Evolutionary conservation across 2,888 invertebrate genomes (phyloP), one percentile per base, ranked within the genome.

Genomic region (Thymelicus sylvestris): DNA sequence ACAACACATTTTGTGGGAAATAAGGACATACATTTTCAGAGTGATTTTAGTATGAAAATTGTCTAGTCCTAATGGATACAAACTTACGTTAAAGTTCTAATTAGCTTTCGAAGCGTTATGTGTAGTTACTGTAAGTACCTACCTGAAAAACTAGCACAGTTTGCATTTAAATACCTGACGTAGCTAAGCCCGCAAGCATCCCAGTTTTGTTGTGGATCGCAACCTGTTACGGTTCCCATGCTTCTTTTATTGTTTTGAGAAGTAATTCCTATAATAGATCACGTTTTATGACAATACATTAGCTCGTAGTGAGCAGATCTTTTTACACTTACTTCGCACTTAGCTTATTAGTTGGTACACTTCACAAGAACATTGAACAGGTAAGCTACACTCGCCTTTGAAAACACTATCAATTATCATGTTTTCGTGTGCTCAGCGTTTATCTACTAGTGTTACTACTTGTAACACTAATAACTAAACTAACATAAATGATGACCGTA

Each of bases 251-350:
- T 64, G 52, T 64, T 52, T 63, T 64, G 52, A 64, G 64, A 64
- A 64, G 39, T 64, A 63, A 63, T 63, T 48, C 63, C 31, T 48
- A 52, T 52, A 64, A 64, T 64, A 64, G 64, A 64, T 64, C 64
- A 64, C 64, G 64, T 64, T 64, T 52, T 52, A 57, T 57, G 12
- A 57, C 57, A 41, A 62, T 47, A 41, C 62, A 62, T 47, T 8
- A 19, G 47, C 62, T 62, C 44, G 62, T 55, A 55, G 44, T 44
- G 44, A 44, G 44, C 57, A 19, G 31, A 57, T 57, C 31, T 57
- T 57, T 57, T 57, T 57, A 57, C 57, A 31, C 13, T 38, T 31
- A 38, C n/a, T 38, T 57, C 31, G 38, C 13, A 57, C 38, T 38
- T 38, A 52, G n/a, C 2, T 6, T 52, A 19, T 52, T 6, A 0